Percentiles rank a stretch among this genome's conserved stretches.
Evolutionary conservation across 2,113 vertebrate species (phyloP).

Genomic region (Labeo catla): DNA sequence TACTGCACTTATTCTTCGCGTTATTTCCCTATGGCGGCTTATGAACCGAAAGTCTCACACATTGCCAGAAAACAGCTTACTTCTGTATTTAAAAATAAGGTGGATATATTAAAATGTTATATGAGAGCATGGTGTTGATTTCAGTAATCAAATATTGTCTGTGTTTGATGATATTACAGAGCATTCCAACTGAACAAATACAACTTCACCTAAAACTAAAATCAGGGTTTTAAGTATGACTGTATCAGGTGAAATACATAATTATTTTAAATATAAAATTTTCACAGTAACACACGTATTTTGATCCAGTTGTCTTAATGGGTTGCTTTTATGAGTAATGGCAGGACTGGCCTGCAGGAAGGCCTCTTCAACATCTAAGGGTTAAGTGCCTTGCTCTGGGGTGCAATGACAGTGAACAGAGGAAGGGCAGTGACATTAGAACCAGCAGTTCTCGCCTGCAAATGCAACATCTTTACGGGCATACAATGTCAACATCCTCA

Average conservation of each 20-base stretch:
- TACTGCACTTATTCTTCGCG: too few species aligned
- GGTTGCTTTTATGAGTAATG: not conserved
- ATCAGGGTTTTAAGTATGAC: too few species aligned
- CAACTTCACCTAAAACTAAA: too few species aligned
- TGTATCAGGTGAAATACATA: not conserved
- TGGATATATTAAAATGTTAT: not conserved
- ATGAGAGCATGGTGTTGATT: not conserved
- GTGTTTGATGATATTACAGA: not conserved
- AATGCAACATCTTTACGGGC: conserved; percentile 29
- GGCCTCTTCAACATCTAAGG: conserved; percentile 20
- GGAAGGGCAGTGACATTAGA: conserved; percentile 31
- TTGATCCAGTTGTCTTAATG: conserved; percentile 1
- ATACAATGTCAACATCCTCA: conserved; percentile 46
- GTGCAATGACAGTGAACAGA: conserved; percentile 30
- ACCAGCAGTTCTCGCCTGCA: conserved; percentile 24
- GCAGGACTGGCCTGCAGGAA: conserved; percentile 20
- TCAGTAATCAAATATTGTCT: not conserved
- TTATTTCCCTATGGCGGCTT: too few species aligned
- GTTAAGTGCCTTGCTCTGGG: conserved; percentile 28
- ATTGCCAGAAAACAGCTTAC: too few species aligned
- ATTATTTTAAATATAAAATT: not conserved
- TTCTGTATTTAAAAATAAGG: too few species aligned
- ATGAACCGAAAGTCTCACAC: too few species aligned
- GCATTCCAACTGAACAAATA: not conserved
- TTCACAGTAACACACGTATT: not conserved